Conservation (phyloP, 2,888 invertebrate genomes). For the Hirtodrosophila trivittata region DNA sequence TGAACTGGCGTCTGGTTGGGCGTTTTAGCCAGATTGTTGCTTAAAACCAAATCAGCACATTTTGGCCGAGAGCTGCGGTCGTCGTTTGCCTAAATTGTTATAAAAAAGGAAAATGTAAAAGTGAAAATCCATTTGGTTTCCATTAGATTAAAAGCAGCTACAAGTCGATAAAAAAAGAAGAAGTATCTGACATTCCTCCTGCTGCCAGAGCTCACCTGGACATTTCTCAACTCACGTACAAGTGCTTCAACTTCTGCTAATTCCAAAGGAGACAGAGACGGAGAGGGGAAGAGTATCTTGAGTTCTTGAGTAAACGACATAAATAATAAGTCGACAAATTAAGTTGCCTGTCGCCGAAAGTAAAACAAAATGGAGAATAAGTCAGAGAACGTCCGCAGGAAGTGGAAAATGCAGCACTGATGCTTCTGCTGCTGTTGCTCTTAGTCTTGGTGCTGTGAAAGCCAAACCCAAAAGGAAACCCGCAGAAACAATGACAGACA, state of each 20-base stretch:
- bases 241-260: conserved; percentile 7
- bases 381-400: conserved; percentile 25
- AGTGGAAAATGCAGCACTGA: conserved; percentile 40
- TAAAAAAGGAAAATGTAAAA: background rate
- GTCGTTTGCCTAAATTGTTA: conserved; percentile 36
- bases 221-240: background rate
- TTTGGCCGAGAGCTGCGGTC: conserved; percentile 22
- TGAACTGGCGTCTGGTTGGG: conserved; percentile 41
- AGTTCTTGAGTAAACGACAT: conserved; percentile 32
- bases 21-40: conserved; percentile 67
- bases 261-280: conserved; percentile 25
- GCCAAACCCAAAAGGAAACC: conserved; percentile 19
- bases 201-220: conserved; percentile 1
- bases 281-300: background rate
- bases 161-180: background rate
- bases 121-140: conserved; percentile 1
- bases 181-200: background rate
- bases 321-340: conserved; percentile 73
- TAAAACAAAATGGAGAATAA: conserved; percentile 39
- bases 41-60: conserved; percentile 64
- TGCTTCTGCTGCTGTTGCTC: background rate
- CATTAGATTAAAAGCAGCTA: conserved; percentile 15
- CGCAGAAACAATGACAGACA: conserved; percentile 50
- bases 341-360: conserved; percentile 46
- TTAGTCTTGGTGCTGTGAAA: background rate